Base-by-base conservation (phyloP, 2,888 invertebrate species). In the Thymelicus lineola region DNA sequence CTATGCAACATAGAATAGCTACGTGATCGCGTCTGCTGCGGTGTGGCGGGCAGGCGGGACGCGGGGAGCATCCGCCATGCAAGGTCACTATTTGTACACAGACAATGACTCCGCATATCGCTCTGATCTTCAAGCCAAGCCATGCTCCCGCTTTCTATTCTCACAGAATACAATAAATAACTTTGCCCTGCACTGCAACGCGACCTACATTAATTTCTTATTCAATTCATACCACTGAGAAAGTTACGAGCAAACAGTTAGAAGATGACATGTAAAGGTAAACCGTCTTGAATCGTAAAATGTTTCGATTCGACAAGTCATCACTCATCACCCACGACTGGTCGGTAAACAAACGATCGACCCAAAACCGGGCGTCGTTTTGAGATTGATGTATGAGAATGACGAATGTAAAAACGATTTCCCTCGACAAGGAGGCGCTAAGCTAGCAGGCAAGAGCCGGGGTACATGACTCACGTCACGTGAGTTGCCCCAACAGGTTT, bases 1-100 rank as follows among this genome's bases (percentile, higher is more conserved):
- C 1, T 50, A 9, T 50, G 48, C 48, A 50, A 50, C n/a, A n/a
- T 50, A 15, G 15, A 6, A 15, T 50, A 6, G 17, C 7, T 50
- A 15, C 53, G 53, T 53, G 53, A 53, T 17, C 53, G 7, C 10
- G 53, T 2, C 6, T 53, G 20, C 53, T 17, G 12, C 53, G 53
- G 20, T 12, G 20, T 0, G 3, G 50, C 12, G 9, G 9, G 50
- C 0, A 0, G 50, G 15, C 7, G 17, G 17, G 15, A 1, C 0
- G 48, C 0, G 50, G 50, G 17, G 17, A 17, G 17, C 50, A 17
- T 50, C 50, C 50, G 17, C 15, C 50, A 17, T 50, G 17, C 50
- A 50, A 50, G 58, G 58, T 58, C 58, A 59, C 38, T 17, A 36
- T 59, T 59, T 59, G 36, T 17, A 38, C 59, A 59, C 59, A 17